Evolutionary conservation across 2,888 invertebrate species (phyloP).

Genomic region (Rotaria sp.): DNA sequence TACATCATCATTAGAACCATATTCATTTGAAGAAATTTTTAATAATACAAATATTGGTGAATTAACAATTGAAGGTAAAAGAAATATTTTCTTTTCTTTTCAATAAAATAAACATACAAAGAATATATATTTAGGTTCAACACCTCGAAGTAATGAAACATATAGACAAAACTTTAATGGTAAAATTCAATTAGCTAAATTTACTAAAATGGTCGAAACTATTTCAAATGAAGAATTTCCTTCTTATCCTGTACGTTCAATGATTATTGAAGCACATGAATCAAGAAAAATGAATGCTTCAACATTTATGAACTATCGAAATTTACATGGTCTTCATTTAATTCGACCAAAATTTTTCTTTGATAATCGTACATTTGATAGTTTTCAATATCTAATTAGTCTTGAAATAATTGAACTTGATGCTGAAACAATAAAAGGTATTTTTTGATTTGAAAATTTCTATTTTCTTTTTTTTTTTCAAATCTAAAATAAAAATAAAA

Average conservation of each 20-base stretch:
- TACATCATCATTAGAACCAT: background rate
- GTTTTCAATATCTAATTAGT: constrained; percentile 3
- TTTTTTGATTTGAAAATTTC: background rate
- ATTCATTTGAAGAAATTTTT: constrained; percentile 17
- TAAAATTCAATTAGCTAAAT: constrained; percentile 12
- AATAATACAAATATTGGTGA: constrained; percentile 27
- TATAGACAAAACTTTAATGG: background rate
- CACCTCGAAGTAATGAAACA: background rate
- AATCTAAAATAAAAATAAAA: background rate
- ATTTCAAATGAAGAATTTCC: background rate
- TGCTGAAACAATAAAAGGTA: constrained; percentile 20
- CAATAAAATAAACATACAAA: no score
- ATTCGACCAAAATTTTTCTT: constrained; percentile 18
- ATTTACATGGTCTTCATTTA: background rate
- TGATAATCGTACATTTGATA: constrained; percentile 9
- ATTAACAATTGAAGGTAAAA: constrained; percentile 22
- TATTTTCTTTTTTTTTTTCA: background rate
- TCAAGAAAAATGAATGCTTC: background rate
- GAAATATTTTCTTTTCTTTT: no score
- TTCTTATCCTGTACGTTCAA: background rate
- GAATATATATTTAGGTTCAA: background rate
- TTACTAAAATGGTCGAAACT: constrained; percentile 5
- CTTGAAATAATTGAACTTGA: background rate
- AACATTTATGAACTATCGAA: background rate
- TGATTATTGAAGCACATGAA: constrained; percentile 29